Base-by-base conservation (phyloP, 1,140 invertebrate species). In the Drosophila sucinea region DNA sequence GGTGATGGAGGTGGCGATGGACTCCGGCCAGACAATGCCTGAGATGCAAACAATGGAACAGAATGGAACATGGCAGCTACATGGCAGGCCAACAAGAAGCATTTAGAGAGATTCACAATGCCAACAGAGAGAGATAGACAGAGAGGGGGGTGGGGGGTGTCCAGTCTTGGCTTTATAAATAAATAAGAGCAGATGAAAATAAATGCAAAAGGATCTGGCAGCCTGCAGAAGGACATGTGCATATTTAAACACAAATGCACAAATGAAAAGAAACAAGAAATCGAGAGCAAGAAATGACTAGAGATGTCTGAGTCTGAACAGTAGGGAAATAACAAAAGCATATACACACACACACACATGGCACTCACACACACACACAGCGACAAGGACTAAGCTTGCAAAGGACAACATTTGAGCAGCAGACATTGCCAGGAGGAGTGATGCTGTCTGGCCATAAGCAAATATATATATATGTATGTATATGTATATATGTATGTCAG, bases 391-490 rank as follows among this genome's bases (percentile, higher is more conserved):
- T 40, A 74, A 65, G 73, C 84, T 77, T 86, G 83, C 83, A 73
- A 87, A 87, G 83, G 84, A 87, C 79, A 81, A 81, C 73, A 85
- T 73, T 67, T 73, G 66, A 73, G 66, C 51, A 67, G 60, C 75
- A 78, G 68, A 78, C 74, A 77, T 33, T 56, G 66, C 57, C 29
- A 70, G 82, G 80, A 82, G 81, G 81, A 86, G 83, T 86, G 83
- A 86, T 82, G 79, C 83, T 86, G 83, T 86, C 83, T 86, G 73
- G 83, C 72, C 76, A 82, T 69, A 79, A 79, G 70, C 74, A 79
- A 76, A 79, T 67, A 75, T 75, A 75, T 41, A 60, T 56, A 41
- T 41, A 51, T 35, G 32, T 23, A 32, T 25, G 33, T 30, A 56
- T n/a, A 29, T 60, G 8, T 5, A 11, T 74, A 81, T 63, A 54